These are phyloP conservation scores for Flexamia atlantica DNA, from an alignment of 2,888 invertebrate species.

Conservation along the genomic window DNA sequence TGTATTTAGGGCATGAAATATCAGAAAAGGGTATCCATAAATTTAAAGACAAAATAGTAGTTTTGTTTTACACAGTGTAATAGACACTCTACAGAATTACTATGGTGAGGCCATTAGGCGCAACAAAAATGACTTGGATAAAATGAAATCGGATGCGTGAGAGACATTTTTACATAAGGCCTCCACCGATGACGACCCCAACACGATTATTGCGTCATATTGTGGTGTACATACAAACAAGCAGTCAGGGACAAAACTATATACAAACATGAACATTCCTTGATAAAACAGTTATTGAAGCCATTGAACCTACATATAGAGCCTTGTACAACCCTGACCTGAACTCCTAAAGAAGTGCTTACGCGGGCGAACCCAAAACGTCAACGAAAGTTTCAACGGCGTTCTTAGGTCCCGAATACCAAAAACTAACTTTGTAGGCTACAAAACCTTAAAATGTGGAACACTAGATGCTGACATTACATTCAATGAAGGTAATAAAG, in stretches of 20 bases:
- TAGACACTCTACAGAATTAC: conserved; percentile 68
- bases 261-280: background rate
- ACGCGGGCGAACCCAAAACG: conserved; percentile 21
- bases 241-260: conserved; percentile 37
- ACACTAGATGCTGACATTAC: conserved; percentile 29
- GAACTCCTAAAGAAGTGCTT: background rate
- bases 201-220: conserved; percentile 69
- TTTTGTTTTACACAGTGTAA: too few species aligned
- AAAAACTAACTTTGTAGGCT: conserved; percentile 25
- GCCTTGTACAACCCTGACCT: background rate
- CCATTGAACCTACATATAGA: conserved; percentile 9
- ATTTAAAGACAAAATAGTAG: too few species aligned
- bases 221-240: conserved; percentile 69
- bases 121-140: conserved; percentile 66
- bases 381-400: conserved; percentile 42
- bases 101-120: conserved; percentile 69
- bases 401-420: conserved; percentile 35
- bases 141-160: conserved; percentile 67
- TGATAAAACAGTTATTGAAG: conserved; percentile 28
- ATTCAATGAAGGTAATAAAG: conserved; percentile 43
- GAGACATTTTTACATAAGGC: conserved; percentile 67
- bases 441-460: conserved; percentile 24
- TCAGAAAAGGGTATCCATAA: too few species aligned
- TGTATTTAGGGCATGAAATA: too few species aligned
- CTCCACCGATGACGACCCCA: conserved; percentile 69